Evolutionary conservation across 2,888 invertebrate genomes (phyloP), one percentile per base, ranked within the genome.

Genomic region (Campopleginae sp.): DNA sequence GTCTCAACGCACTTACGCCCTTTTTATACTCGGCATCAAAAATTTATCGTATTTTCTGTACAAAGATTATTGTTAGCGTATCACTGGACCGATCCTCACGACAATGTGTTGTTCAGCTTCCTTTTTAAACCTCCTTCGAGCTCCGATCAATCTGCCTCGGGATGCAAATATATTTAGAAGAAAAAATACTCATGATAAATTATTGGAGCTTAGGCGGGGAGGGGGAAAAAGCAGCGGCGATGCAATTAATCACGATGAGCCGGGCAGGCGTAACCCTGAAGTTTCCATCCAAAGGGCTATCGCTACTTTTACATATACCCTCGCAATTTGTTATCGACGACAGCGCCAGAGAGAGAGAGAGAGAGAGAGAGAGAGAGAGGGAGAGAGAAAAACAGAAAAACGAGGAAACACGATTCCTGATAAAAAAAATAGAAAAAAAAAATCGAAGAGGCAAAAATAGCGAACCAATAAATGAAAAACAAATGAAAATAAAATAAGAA

Each of bases 301-400:
- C 75, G 65, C 54, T 54, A 66, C 75, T 78, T 80, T 68, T 87
- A 78, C 76, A 76, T 80, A 81, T 89, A 90, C 90, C 75, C 89
- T 91, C 89, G 91, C 93, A 93, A 93, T 93, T 93, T 93, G 93
- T 93, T 93, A 93, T 89, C 89, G 92, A 87, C 91, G 92, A 92
- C 92, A 92, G 91, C 19, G 51, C 23, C 87, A 74, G 71, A 58
- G 72, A 70, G 46, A n/a, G 77, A 42, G 51, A 76, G 61, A 63
- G 88, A 74, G 84, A n/a, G 87, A 80, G 80, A 46, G 79, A 72
- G 44, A 61, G 48, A 63, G 51, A 76, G 68, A 63, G 88, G 70
- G 82, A 33, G 80, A 78, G 80, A 58, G 74, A 85, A 75, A 38
- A n/a, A n/a, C n/a, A n/a, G n/a, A n/a, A n/a, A n/a, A n/a, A n/a